Base-by-base conservation (phyloP, 2,113 vertebrate species). In the Zosterops borbonicus region DNA sequence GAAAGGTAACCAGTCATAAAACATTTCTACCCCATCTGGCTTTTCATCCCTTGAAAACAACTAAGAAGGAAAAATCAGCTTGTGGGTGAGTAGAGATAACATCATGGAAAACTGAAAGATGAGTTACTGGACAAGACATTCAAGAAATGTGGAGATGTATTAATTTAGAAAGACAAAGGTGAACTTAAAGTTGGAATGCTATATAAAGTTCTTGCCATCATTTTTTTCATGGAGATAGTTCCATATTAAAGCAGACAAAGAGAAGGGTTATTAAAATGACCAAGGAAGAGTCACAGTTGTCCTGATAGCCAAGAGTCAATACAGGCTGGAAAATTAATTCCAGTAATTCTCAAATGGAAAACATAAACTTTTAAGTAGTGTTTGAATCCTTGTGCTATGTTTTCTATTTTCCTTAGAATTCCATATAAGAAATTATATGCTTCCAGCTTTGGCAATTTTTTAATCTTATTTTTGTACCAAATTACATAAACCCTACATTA, bases 231-330 rank as follows among this genome's bases (percentile, higher is more conserved):
- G 16, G 25, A 35, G 6, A 27, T 55, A 58, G 39, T 77, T 86
- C 39, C 59, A 17, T 74, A 53, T 44, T 56, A 81, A 67, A 89
- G 50, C 37, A 77, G 76, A 31, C 0, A 0, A 83, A 55, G 46
- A 69, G 46, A 64, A 42, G 5, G 5, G 3, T 83, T 84, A 35
- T 42, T 74, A 59, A 87, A 86, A 74, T 42, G 4, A 22, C 27
- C 0, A 0, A 11, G n/a, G 35, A 44, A 81, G 14, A 41, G 9
- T 71, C 18, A 29, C n/a, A 46, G 33, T 64, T 90, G 20, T 50
- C 52, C 37, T 9, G 2, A 25, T 25, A 86, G 28, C 37, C 3
- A 4, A 44, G 59, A 28, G 31, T 80, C 73, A 74, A 21, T 62
- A 76, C 14, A 46, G 49, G 8, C 68, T 70, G 68, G 49, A 83